A percentile compares a stretch with the other conserved stretches of the same genome.
Evolutionary conservation across 2,888 invertebrate genomes (phyloP).

Genomic region (Mythimna pallens): DNA sequence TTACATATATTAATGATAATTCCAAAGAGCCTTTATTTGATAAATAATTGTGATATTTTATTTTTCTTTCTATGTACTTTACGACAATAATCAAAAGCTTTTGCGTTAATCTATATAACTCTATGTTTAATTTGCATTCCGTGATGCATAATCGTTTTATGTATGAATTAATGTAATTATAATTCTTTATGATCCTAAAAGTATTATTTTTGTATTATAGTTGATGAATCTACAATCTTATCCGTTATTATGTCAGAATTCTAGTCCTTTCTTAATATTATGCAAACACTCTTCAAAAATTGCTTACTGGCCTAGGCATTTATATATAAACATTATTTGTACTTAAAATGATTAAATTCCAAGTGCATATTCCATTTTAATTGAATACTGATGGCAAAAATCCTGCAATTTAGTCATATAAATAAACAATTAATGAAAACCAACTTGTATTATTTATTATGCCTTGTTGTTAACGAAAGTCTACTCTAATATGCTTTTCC

Average conservation of each 20-base stretch:
- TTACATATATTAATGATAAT: conserved; percentile 57
- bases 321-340: conserved; percentile 40
- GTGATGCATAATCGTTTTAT: conserved; percentile 28
- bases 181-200: conserved; percentile 17
- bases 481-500: too few relatives aligned
- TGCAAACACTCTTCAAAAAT: conserved; percentile 31
- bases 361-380: conserved; percentile 48
- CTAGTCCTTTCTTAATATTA: conserved; percentile 57
- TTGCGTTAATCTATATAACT: conserved; percentile 43
- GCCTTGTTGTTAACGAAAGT: neutral
- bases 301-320: conserved; percentile 62
- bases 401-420: conserved; percentile 66
- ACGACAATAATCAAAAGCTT: conserved; percentile 60
- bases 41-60: conserved; percentile 78
- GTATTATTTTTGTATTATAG: conserved; percentile 41
- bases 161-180: conserved; percentile 24
- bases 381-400: conserved; percentile 53
- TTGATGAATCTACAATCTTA: conserved; percentile 21
- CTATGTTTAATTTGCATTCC: conserved; percentile 48
- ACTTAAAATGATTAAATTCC: conserved; percentile 37
- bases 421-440: conserved; percentile 65
- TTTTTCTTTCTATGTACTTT: conserved; percentile 64
- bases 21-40: conserved; percentile 78
- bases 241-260: conserved; percentile 40
- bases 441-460: conserved; percentile 28